phyloP scores from a whole-genome alignment of 2,888 invertebrate genomes.

The Leptinotarsa tumamoca region DNA sequence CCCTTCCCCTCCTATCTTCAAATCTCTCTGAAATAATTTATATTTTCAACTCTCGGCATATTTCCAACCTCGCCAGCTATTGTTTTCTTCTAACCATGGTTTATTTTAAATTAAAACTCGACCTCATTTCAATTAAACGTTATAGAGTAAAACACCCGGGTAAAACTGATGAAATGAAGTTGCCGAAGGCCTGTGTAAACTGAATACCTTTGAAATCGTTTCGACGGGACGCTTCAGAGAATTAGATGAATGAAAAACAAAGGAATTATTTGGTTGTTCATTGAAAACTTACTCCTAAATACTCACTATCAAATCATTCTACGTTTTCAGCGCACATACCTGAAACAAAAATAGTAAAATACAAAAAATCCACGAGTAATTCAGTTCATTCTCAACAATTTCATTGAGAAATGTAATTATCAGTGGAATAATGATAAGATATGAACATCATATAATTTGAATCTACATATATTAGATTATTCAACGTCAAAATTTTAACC shows the following conservation, averaged over 20 bases:
- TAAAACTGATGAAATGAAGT: slow-evolving; percentile 5
- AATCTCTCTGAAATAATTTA: not conserved
- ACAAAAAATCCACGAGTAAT: not conserved
- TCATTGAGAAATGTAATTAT: too few relatives aligned
- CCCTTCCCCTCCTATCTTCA: not conserved
- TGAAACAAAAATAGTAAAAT: not conserved
- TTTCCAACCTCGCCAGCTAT: not conserved
- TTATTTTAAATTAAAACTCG: slow-evolving; percentile 12
- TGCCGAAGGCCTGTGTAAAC: slow-evolving; percentile 1
- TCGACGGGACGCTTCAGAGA: not conserved
- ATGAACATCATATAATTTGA: too few relatives aligned
- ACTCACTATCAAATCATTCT: not conserved
- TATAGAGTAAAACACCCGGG: slow-evolving; percentile 2
- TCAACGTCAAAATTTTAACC: too few relatives aligned
- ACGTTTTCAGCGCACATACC: not conserved
- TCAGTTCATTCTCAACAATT: too few relatives aligned
- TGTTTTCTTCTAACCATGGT: not conserved
- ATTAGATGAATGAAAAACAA: not conserved
- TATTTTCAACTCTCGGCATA: not conserved
- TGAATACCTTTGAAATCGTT: not conserved
- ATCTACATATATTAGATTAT: too few relatives aligned
- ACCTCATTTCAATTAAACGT: slow-evolving; percentile 2
- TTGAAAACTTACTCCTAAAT: not conserved
- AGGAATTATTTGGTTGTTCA: not conserved
- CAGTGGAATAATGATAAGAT: too few relatives aligned